Evolutionary conservation across 2,113 vertebrate genomes (phyloP).

Genomic region (Thunnus thynnus): DNA sequence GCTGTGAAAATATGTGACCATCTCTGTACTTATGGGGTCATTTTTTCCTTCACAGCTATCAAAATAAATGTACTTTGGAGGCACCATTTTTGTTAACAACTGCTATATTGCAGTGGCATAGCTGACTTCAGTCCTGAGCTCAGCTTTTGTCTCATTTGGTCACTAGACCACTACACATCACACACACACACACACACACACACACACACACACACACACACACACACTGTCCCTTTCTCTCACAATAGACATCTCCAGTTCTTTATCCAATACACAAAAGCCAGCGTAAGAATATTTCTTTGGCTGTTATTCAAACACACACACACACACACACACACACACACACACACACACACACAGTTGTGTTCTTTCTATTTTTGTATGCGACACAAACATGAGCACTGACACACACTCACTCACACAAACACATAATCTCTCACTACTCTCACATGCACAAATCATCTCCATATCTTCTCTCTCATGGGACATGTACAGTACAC

Average conservation of each 20-base stretch:
- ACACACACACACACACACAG: neutral
- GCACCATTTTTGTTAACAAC: no score
- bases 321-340: neutral
- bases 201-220: neutral
- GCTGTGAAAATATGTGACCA: no score
- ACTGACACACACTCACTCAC: slow-evolving; percentile 15
- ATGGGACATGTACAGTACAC: neutral
- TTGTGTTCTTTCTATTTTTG: neutral
- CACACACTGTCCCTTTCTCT: neutral
- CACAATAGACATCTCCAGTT: neutral
- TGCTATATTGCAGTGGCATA: neutral
- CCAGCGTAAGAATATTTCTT: neutral
- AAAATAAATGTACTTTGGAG: no score
- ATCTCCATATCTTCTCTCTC: slow-evolving; percentile 29
- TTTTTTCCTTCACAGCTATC: no score
- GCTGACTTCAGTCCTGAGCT: neutral
- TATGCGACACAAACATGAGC: neutral
- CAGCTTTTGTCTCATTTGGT: neutral
- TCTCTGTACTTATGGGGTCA: no score
- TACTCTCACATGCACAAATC: slow-evolving; percentile 23
- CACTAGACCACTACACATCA: neutral
- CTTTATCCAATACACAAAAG: neutral
- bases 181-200: neutral
- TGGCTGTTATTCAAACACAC: neutral
- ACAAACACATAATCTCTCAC: neutral